phyloP scores from a whole-genome alignment of 2,113 vertebrate species.

The Gracilinanus agilis region DNA sequence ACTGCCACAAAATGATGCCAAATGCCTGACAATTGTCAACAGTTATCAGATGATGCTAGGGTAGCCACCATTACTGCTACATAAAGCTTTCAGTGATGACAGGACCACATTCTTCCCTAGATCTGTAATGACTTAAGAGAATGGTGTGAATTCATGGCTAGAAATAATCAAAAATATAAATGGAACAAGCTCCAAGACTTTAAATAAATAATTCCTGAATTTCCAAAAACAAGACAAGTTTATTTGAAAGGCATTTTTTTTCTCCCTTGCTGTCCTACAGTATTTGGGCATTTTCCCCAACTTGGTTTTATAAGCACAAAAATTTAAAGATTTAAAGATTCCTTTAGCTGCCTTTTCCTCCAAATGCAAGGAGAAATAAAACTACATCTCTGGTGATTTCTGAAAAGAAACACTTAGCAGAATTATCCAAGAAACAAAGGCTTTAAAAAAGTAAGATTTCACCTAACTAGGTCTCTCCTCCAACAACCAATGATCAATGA shows the following conservation, averaged over 20 bases:
- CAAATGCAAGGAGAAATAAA: constrained; percentile 11
- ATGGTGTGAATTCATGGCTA: not conserved
- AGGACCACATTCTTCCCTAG: constrained; percentile 20
- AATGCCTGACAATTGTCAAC: not conserved
- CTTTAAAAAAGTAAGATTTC: constrained; percentile 14
- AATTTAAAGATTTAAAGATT: constrained; percentile 30
- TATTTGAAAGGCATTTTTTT: not conserved
- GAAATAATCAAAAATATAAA: constrained; percentile 47
- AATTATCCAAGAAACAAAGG: constrained; percentile 28
- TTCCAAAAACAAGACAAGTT: not conserved
- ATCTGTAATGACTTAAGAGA: constrained; percentile 6
- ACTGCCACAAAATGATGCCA: not conserved
- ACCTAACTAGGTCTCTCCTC: constrained; percentile 23
- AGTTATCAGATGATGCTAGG: not conserved
- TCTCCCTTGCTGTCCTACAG: not conserved
- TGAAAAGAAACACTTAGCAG: constrained; percentile 36
- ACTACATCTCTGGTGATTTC: constrained; percentile 24
- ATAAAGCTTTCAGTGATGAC: constrained; percentile 2
- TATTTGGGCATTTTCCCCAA: not conserved
- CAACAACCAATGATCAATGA: constrained; percentile 38
- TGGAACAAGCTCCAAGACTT: constrained; percentile 20
- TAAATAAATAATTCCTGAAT: not conserved
- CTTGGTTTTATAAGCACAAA: not conserved
- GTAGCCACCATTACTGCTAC: not conserved
- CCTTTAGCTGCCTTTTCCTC: constrained; percentile 17